A percentile compares a stretch with the other conserved stretches of the same genome.
Evolutionary conservation across 2,113 vertebrate species (phyloP).

Genomic region (Aspiorhynchus laticeps): DNA sequence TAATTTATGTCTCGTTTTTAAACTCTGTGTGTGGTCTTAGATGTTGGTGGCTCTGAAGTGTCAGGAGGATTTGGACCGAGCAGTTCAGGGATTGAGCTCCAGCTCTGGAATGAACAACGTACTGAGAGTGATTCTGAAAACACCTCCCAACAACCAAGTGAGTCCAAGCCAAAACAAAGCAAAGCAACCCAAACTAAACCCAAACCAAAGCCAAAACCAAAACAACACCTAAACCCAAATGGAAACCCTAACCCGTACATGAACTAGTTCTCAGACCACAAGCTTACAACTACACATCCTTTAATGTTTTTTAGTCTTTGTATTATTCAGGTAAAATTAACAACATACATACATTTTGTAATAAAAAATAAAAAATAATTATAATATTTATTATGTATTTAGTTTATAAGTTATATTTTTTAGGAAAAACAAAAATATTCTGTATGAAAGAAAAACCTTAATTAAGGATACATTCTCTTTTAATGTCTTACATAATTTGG

Average conservation of each 20-base stretch:
- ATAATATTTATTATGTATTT: no score
- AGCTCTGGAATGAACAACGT: slow-evolving; percentile 81
- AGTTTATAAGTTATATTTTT: no score
- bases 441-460: background rate
- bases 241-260: background rate
- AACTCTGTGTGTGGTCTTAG: slow-evolving; percentile 71
- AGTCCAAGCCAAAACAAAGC: slow-evolving; percentile 70
- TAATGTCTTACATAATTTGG: background rate
- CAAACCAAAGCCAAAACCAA: slow-evolving; percentile 6
- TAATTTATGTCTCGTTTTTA: background rate
- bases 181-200: background rate
- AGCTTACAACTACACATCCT: background rate
- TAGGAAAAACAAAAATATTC: no score
- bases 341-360: background rate
- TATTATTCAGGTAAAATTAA: background rate
- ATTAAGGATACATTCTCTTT: background rate
- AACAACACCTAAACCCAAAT: slow-evolving; percentile 13
- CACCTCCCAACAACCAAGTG: slow-evolving; percentile 86
- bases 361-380: no score
- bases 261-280: background rate
- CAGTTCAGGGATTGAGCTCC: slow-evolving; percentile 77
- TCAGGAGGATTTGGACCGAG: slow-evolving; percentile 90
- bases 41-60: slow-evolving; percentile 84
- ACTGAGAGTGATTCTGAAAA: slow-evolving; percentile 84
- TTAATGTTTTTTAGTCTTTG: background rate